Conservation (phyloP, 2,113 vertebrate species). For the Eupsittula cactorum region DNA sequence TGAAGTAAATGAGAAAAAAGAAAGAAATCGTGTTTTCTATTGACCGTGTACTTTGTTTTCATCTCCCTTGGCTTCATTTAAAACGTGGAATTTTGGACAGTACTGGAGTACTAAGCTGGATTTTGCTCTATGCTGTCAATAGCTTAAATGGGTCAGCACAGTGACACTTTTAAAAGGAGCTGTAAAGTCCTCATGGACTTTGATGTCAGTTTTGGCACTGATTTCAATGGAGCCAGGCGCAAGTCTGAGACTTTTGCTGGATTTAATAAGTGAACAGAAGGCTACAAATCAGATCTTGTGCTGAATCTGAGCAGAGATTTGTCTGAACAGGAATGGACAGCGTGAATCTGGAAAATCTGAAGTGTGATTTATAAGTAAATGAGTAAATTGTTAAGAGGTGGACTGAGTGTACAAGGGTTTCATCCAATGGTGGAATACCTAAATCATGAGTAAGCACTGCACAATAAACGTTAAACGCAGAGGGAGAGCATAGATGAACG, state of each 20-base stretch:
- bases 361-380: background rate
- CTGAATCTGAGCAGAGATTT: background rate
- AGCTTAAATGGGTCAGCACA: background rate
- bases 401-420: background rate
- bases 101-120: background rate
- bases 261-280: background rate
- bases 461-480: background rate
- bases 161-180: background rate
- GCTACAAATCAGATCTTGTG: background rate
- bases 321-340: background rate
- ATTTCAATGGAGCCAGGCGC: background rate
- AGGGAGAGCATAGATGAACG: background rate
- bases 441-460: background rate
- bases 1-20: background rate
- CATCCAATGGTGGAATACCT: background rate
- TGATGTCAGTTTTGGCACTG: background rate
- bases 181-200: background rate
- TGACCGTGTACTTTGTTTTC: background rate
- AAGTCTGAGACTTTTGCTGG: background rate
- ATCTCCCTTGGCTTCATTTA: background rate
- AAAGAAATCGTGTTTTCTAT: background rate
- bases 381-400: background rate
- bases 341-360: background rate
- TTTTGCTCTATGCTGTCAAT: background rate
- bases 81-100: background rate